These are phyloP conservation scores for Andricus grossulariae DNA, from an alignment of 1,140 invertebrate genomes.

Conservation along the genomic window DNA sequence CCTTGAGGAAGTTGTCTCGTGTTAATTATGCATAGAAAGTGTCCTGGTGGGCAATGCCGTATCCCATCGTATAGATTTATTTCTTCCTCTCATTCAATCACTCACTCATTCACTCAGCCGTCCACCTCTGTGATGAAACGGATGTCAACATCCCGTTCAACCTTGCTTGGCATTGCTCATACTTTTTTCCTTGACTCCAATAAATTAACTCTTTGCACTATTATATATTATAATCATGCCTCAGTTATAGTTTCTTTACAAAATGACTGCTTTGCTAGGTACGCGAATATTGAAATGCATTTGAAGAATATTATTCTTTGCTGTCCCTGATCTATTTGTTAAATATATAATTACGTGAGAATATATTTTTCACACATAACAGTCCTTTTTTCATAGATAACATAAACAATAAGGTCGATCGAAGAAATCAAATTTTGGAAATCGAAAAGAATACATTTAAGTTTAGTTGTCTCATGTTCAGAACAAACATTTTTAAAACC, in stretches of 20 bases:
- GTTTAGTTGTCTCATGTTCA: no score
- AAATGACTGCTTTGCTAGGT: neutral
- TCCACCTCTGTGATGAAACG: slow-evolving; percentile 1
- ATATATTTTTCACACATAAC: neutral
- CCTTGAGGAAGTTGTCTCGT: no score
- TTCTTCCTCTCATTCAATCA: neutral
- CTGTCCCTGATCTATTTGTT: slow-evolving; percentile 12
- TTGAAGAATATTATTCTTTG: neutral
- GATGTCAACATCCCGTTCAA: neutral
- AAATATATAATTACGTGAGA: neutral
- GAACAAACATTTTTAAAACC: no score
- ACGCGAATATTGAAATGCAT: neutral
- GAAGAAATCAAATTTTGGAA: no score
- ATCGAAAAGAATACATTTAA: no score
- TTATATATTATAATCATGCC: neutral
- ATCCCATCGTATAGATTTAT: no score
- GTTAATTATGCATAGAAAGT: no score
- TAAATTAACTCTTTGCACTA: neutral
- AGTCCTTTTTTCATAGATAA: neutral
- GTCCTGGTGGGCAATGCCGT: no score
- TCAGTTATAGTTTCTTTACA: neutral
- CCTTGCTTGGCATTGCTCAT: neutral
- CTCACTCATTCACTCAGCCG: neutral
- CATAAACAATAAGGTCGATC: neutral
- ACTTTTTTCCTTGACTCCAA: slow-evolving; percentile 13